Percentiles rank a stretch among this genome's conserved stretches.
These are phyloP conservation scores for Eclectus roratus DNA, from an alignment of 2,113 vertebrate species.

Conservation along the genomic window DNA sequence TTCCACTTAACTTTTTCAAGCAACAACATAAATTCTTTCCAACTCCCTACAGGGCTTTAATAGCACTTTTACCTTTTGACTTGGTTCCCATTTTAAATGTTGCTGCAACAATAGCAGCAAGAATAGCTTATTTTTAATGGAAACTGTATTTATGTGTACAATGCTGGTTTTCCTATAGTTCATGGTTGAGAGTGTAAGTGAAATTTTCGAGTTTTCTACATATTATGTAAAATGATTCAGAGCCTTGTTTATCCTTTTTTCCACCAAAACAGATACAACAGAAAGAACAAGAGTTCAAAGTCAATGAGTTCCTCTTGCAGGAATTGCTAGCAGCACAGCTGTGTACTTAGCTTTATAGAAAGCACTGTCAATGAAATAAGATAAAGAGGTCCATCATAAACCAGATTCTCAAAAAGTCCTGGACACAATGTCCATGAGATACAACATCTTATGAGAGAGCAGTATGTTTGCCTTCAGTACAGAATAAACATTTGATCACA, in stretches of 20 bases:
- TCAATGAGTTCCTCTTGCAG: conserved; percentile 4
- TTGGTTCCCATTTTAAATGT: background rate
- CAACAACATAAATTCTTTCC: background rate
- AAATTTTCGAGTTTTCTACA: background rate
- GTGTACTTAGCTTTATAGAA: background rate
- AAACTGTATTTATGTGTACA: background rate
- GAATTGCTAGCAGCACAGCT: background rate
- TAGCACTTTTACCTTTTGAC: background rate
- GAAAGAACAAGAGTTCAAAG: conserved; percentile 32
- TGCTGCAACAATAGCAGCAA: background rate
- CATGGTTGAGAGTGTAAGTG: background rate
- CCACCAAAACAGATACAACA: background rate
- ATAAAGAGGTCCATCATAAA: conserved; percentile 5
- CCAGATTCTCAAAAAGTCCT: background rate
- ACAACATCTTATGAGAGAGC: background rate
- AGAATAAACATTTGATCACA: background rate
- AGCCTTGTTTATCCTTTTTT: background rate
- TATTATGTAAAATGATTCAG: background rate
- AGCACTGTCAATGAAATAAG: background rate
- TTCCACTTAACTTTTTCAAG: background rate
- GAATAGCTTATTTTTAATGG: conserved; percentile 3
- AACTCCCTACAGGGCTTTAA: background rate
- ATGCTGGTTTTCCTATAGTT: background rate
- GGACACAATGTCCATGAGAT: background rate
- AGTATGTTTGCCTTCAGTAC: background rate